Base-by-base conservation (phyloP, 2,113 vertebrate genomes). In the Rhinoderma darwinii region DNA sequence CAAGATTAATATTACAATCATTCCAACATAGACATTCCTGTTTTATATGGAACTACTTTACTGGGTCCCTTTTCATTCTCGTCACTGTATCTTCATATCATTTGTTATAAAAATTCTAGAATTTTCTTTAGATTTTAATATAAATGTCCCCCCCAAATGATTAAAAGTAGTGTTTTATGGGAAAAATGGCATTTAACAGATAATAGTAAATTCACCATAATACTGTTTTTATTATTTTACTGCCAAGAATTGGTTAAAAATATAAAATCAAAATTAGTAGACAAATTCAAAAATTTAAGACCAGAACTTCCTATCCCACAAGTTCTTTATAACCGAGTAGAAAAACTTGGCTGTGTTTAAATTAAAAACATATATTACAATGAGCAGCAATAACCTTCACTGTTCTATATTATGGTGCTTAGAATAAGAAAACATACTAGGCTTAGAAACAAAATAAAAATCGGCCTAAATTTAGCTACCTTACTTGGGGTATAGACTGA, bases 401-500 rank as follows among this genome's bases (percentile, higher is more conserved):
- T 77, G 47, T 77, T 32, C 35, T 56, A 56, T 20, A 47, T 77
- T 20, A 20, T 5, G 14, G 30, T 37, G 66, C 20, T 70, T 37
- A 70, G 30, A 20, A 32, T 35, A 9, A 18, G 6, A 15, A 70
- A 70, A 37, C 10, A 63, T 3, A 63, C 15, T 32, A 17, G 14
- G 30, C 22, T 32, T 11, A 74, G 20, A 22, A 1, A n/a, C 41
- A 3, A 43, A n/a, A 74, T n/a, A n/a, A 43, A 76, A 44, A n/a
- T 5, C 5, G 20, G 25, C 27, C n/a, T 32, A 32, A 66, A 18
- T 12, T 77, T 27, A 30, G 51, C 43, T 37, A 73, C 63, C 17
- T 30, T 22, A 88, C 90, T 86, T 92, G 92, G 92, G 91, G 92
- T 93, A 91, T 94, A 92, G 89, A 88, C 91, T 91, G 91, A 93